Evolutionary conservation across 92 coral and sea anemone species (phyloP).

Genomic region (Epizoanthus illoricatus): DNA sequence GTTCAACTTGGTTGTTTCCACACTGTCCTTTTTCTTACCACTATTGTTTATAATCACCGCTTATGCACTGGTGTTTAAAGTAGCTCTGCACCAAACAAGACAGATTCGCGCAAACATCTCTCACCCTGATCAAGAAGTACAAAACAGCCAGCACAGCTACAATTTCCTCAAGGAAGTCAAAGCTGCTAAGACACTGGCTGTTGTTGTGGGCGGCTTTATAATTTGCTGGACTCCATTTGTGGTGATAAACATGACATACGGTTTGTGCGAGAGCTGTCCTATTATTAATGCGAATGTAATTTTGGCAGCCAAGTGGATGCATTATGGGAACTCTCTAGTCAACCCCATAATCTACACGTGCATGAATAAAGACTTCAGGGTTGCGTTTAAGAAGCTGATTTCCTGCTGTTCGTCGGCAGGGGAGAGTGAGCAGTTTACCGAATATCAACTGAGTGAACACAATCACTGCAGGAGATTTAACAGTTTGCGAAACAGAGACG

Average conservation of each 20-base stretch:
- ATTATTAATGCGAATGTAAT: conserved; percentile 51
- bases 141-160: conserved; percentile 30
- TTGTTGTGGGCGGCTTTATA: conserved; percentile 82
- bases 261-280: conserved; percentile 66
- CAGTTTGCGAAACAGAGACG: neutral
- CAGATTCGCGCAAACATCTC: conserved; percentile 47
- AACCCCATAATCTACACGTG: conserved; percentile 86
- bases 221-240: conserved; percentile 92
- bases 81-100: conserved; percentile 67
- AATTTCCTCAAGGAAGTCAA: conserved; percentile 76
- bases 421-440: conserved; percentile 39
- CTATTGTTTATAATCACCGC: conserved; percentile 72
- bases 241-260: conserved; percentile 67
- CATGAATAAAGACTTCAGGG: conserved; percentile 72
- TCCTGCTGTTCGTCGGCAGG: conserved; percentile 17
- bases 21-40: conserved; percentile 79
- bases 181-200: conserved; percentile 90
- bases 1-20: conserved; percentile 63
- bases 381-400: conserved; percentile 60
- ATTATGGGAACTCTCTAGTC: conserved; percentile 83
- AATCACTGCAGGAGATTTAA: neutral
- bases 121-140: conserved; percentile 36
- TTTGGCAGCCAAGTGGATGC: conserved; percentile 85
- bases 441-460: neutral
- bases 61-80: conserved; percentile 69